These are phyloP conservation scores for Echinops telfairi DNA, from an alignment of 2,113 vertebrate species.

Conservation along the genomic window DNA sequence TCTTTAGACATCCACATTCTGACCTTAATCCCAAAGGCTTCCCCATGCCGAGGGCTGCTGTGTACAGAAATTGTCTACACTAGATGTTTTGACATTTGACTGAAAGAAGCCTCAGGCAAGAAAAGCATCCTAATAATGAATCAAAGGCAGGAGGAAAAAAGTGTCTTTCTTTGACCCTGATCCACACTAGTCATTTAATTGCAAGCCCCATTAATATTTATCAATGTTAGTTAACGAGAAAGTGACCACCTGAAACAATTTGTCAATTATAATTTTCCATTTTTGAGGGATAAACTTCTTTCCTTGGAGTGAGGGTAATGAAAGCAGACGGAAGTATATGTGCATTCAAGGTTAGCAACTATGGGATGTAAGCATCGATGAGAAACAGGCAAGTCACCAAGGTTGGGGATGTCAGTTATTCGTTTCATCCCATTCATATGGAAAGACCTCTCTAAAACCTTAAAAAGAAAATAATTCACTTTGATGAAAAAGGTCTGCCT, in stretches of 20 bases:
- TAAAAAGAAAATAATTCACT: background rate
- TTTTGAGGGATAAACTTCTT: too few relatives aligned
- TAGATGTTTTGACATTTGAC: background rate
- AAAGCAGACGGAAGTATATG: background rate
- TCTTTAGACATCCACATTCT: background rate
- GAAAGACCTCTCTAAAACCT: background rate
- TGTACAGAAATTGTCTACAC: background rate
- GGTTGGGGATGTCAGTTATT: background rate
- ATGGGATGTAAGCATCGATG: background rate
- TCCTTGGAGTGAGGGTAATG: fast-evolving
- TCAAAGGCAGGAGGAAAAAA: background rate
- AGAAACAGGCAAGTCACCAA: background rate
- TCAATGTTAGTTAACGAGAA: too few relatives aligned
- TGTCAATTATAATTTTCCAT: too few relatives aligned
- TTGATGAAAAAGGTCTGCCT: too few relatives aligned
- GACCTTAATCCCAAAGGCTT: background rate
- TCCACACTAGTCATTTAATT: background rate
- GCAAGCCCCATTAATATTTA: too few relatives aligned
- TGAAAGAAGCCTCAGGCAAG: background rate
- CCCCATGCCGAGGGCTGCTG: too few relatives aligned
- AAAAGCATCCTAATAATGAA: background rate
- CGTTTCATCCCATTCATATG: background rate
- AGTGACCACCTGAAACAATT: too few relatives aligned
- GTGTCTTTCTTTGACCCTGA: background rate
- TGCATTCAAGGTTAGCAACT: background rate